phyloP scores from a whole-genome alignment of 1,140 invertebrate species.

The Drosophila rhopaloa region DNA sequence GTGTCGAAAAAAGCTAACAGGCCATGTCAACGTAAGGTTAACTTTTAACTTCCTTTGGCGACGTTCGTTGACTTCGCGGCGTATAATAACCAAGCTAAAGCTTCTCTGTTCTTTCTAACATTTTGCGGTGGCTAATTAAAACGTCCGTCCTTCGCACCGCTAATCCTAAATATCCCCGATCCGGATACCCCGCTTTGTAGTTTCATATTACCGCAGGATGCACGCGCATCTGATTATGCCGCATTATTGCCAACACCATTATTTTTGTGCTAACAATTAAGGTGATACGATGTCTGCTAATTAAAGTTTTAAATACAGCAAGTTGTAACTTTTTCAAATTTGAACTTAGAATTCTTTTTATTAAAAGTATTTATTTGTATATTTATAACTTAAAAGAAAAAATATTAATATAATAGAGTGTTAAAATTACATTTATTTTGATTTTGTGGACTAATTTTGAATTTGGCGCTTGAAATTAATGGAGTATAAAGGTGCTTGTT shows the following conservation, averaged over 20 bases:
- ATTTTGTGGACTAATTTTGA: neutral
- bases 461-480: neutral
- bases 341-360: no score
- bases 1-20: slow-evolving; percentile 35
- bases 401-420: no score
- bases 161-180: slow-evolving; percentile 44
- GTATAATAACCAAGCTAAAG: slow-evolving; percentile 41
- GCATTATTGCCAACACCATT: slow-evolving; percentile 15
- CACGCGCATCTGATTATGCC: slow-evolving; percentile 49
- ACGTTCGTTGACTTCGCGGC: slow-evolving; percentile 54
- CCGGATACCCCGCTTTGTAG: slow-evolving; percentile 28
- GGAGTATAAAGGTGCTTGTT: neutral
- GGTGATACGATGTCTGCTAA: neutral
- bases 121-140: slow-evolving; percentile 21
- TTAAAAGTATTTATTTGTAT: no score
- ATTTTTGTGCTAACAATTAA: slow-evolving; percentile 14
- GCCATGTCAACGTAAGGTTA: slow-evolving; percentile 15
- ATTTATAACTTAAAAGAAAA: no score
- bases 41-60: neutral
- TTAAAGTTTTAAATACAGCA: neutral
- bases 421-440: no score
- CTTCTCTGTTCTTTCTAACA: slow-evolving; percentile 1
- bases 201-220: slow-evolving; percentile 11
- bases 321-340: no score
- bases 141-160: slow-evolving; percentile 22